Evolutionary conservation across 2,113 vertebrate species (phyloP).

Genomic region (Forbesichthys agassizii): DNA sequence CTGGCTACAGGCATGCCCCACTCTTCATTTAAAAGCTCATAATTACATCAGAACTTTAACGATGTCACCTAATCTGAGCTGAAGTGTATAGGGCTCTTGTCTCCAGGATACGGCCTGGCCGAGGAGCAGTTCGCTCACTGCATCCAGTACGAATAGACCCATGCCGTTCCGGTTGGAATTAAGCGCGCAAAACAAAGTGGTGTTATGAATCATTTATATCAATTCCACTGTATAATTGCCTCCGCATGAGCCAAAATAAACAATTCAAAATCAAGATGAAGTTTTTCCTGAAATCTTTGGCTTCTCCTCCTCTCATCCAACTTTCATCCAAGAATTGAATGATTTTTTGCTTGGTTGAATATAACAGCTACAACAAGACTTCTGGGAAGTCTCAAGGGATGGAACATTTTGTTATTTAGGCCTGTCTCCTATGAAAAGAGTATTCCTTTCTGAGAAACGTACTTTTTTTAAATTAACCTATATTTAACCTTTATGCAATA

Average conservation of each 20-base stretch:
- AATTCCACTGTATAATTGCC: conserved; percentile 32
- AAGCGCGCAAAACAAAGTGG: conserved; percentile 24
- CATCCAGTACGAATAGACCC: conserved; percentile 13
- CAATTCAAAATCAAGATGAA: conserved; percentile 4
- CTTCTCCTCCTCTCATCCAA: conserved; percentile 23
- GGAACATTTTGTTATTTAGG: conserved; percentile 55
- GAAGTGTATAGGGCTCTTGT: conserved; percentile 64
- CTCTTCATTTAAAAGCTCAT: conserved; percentile 67
- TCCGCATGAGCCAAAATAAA: conserved; percentile 37
- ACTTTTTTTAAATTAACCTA: no score
- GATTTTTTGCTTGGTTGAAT: conserved; percentile 44
- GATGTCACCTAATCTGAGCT: conserved; percentile 54
- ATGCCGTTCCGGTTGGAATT: conserved; percentile 44
- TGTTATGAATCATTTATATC: conserved; percentile 35
- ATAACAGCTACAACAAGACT: conserved; percentile 34
- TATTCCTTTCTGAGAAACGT: conserved; percentile 42
- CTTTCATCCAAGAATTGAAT: conserved; percentile 42
- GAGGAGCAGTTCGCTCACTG: conserved; percentile 25
- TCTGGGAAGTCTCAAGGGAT: conserved; percentile 57
- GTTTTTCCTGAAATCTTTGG: conserved; percentile 55
- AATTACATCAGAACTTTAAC: conserved; percentile 69
- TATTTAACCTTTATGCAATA: no score
- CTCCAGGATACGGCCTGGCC: conserved; percentile 47
- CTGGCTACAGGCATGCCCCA: conserved; percentile 56
- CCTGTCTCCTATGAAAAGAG: conserved; percentile 54